Evolutionary conservation across 1,140 invertebrate genomes (phyloP), one percentile per base, ranked within the genome.

Genomic region (Apis florea): DNA sequence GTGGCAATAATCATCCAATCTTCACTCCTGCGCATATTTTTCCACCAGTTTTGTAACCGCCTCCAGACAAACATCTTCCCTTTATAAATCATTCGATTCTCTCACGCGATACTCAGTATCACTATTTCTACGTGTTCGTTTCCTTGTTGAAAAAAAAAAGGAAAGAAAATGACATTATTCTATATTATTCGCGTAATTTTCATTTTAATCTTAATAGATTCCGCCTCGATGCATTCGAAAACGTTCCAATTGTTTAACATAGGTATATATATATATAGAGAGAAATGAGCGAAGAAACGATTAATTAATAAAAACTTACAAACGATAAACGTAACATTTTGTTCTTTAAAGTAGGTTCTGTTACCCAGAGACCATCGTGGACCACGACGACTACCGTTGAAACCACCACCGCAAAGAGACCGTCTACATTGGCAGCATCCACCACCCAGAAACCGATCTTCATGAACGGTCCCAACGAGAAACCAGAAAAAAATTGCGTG

Each of bases 401-500:
- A 15, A 69, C 47, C 10, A 81, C 26, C 17, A 71, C 82, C 8
- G 73, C 68, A 15, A 87, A 54, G 54, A 87, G 31, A 24, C 58
- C 84, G 5, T 83, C 80, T 15, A 89, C 88, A 17, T 78, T 73
- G 19, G 84, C 73, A 6, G 84, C 74, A 1, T 66, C 80, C 2
- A 76, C 73, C 9, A 87, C 76, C 1, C 49, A 51, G 10, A 87
- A 72, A 68, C 88, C 90, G 3, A 74, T 79, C 0, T 49, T 53
- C 8, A 11, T 61, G 1, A 67, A 73, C 10, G n/a, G 2, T 11
- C 51, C 83, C 0, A 72, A 70, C 12, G 53, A 80, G 6, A 89
- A 79, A 24, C 85, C 91, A 0, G 76, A 81, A 31, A 90, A 91
- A 64, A 83, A 90, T 21, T 94, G 93, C 86, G 89, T 91, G 26